Conservation (phyloP, 2,888 invertebrate species). For the Brenthis daphne region DNA sequence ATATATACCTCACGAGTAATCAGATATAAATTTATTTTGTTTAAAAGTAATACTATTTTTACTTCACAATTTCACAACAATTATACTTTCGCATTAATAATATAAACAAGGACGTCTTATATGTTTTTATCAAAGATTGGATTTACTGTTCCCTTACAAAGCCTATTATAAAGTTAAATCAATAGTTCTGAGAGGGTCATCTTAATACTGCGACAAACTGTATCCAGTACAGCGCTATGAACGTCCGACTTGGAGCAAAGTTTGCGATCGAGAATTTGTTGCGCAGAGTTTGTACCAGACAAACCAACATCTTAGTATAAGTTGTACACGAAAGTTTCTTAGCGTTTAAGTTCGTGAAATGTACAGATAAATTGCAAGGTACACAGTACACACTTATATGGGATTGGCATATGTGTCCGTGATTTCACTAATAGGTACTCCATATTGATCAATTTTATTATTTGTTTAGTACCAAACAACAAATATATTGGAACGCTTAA, state of each 20-base stretch:
- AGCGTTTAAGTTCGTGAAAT: background rate
- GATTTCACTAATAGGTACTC: too few relatives aligned
- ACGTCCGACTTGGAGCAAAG: conserved; percentile 30
- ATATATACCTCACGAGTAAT: too few relatives aligned
- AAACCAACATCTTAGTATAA: conserved; percentile 24
- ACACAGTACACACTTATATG: too few relatives aligned
- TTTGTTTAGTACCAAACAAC: too few relatives aligned
- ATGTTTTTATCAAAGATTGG: background rate
- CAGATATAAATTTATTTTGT: too few relatives aligned
- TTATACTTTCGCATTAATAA: too few relatives aligned
- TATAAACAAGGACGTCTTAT: too few relatives aligned
- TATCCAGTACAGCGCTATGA: conserved; percentile 33
- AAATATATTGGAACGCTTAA: too few relatives aligned
- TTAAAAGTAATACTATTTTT: too few relatives aligned
- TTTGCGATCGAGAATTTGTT: conserved; percentile 37
- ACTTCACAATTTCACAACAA: too few relatives aligned
- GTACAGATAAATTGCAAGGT: background rate
- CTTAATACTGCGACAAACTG: conserved; percentile 30
- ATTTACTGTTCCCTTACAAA: conserved; percentile 21
- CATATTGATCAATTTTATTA: too few relatives aligned
- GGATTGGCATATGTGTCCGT: too few relatives aligned
- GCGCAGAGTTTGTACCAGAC: conserved; percentile 28
- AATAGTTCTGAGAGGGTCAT: conserved; percentile 33
- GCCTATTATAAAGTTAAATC: conserved; percentile 32
- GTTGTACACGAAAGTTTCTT: conserved; percentile 25